phyloP scores from a whole-genome alignment of 2,888 invertebrate species.

The Melinaea marsaeus region DNA sequence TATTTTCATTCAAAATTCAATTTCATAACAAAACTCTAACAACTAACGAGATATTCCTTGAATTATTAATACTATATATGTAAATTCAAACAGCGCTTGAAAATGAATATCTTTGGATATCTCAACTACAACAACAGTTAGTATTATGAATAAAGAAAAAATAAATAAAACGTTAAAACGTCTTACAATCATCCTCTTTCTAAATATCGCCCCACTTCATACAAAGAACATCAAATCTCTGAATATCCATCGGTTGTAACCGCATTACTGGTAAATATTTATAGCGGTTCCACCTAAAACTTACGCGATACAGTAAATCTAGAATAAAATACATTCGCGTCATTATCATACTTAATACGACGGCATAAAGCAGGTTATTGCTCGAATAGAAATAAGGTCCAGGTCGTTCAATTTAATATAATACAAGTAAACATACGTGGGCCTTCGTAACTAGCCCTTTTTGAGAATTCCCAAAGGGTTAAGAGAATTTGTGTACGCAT shows the following conservation, averaged over 20 bases:
- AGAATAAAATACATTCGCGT: conserved; percentile 15
- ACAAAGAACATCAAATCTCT: conserved; percentile 32
- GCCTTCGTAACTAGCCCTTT: conserved; percentile 36
- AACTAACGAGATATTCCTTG: too few relatives aligned
- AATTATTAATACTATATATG: too few relatives aligned
- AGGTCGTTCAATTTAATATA: conserved; percentile 8
- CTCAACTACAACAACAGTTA: too few relatives aligned
- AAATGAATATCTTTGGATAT: too few relatives aligned
- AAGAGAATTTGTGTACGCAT: conserved; percentile 38
- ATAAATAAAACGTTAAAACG: too few relatives aligned
- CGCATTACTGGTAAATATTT: conserved; percentile 44
- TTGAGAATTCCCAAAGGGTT: conserved; percentile 36
- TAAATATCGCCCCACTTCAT: too few relatives aligned
- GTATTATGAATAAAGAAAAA: too few relatives aligned
- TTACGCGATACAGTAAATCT: conserved; percentile 25
- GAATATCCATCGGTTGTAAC: conserved; percentile 33
- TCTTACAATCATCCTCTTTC: too few relatives aligned
- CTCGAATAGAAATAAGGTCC: conserved; percentile 7
- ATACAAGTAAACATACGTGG: conserved; percentile 32
- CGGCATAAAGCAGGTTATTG: conserved; percentile 15
- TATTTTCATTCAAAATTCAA: background rate
- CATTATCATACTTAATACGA: conserved; percentile 11
- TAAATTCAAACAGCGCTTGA: too few relatives aligned
- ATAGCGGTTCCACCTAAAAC: conserved; percentile 35
- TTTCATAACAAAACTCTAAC: background rate